Conservation (phyloP, 92 coral and sea anemone genomes). For the Chrysogorgia sp. region DNA sequence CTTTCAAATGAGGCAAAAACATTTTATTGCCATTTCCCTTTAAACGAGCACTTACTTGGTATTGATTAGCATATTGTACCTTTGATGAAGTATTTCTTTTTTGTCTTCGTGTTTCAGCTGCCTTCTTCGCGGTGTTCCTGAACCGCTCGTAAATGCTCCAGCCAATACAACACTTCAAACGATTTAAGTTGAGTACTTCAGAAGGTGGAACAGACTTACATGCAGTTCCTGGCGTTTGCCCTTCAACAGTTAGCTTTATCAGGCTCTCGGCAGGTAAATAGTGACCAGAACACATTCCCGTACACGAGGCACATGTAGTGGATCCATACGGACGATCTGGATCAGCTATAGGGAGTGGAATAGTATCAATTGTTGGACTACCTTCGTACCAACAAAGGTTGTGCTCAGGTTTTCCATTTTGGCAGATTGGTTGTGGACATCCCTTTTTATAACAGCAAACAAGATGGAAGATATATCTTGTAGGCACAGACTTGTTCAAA, state of each 20-base stretch:
- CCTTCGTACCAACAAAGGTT: slow-evolving; percentile 19
- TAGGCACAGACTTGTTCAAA: slow-evolving; percentile 30
- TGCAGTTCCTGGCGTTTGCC: not conserved
- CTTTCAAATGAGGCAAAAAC: too few relatives aligned
- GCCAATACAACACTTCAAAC: too few relatives aligned
- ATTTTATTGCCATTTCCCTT: too few relatives aligned
- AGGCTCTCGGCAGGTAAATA: slow-evolving; percentile 14
- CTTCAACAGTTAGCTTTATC: not conserved
- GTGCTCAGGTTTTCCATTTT: slow-evolving; percentile 21
- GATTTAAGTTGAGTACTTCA: slow-evolving; percentile 3
- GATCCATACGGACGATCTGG: slow-evolving; percentile 32
- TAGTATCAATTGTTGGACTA: slow-evolving; percentile 29
- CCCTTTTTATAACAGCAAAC: too few relatives aligned
- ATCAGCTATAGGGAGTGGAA: slow-evolving; percentile 41
- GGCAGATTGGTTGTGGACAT: slow-evolving; percentile 32
- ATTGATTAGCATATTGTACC: too few relatives aligned
- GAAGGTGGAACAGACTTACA: not conserved
- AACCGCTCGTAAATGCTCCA: too few relatives aligned
- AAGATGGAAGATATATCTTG: slow-evolving; percentile 46
- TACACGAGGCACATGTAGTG: slow-evolving; percentile 13
- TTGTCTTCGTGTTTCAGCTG: too few relatives aligned
- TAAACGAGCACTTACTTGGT: too few relatives aligned
- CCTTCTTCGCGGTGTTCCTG: too few relatives aligned
- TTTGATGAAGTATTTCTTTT: too few relatives aligned
- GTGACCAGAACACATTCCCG: slow-evolving; percentile 10